Conservation (phyloP, 2,888 invertebrate species). For the Neocrepidodera transversa region DNA sequence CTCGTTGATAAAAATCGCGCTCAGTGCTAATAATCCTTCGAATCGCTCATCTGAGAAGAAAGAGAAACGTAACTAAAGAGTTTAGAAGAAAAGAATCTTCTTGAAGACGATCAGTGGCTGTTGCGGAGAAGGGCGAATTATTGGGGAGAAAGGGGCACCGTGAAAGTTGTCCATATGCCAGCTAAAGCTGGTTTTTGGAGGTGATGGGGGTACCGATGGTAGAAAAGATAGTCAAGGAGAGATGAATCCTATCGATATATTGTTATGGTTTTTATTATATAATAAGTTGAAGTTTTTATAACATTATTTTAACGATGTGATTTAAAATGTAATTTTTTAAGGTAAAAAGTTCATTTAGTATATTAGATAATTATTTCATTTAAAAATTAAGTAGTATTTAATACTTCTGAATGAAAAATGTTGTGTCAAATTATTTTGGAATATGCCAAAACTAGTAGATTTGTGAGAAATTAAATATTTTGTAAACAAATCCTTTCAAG, state of each 20-base stretch:
- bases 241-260: constrained; percentile 14
- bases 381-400: too few species aligned
- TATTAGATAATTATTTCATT: too few species aligned
- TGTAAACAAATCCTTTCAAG: too few species aligned
- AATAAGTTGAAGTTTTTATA: background rate
- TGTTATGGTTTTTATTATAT: constrained; percentile 9
- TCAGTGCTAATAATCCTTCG: constrained; percentile 11
- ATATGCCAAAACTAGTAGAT: too few species aligned
- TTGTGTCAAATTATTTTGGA: too few species aligned
- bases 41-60: constrained; percentile 30
- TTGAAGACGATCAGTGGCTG: constrained; percentile 30
- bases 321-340: too few species aligned
- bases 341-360: too few species aligned
- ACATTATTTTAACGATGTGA: too few species aligned
- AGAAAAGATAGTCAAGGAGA: constrained; percentile 7
- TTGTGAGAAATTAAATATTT: too few species aligned
- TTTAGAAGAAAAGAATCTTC: constrained; percentile 41
- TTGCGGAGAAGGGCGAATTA: constrained; percentile 43
- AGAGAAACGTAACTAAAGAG: constrained; percentile 37
- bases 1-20: constrained; percentile 19
- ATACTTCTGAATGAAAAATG: too few species aligned
- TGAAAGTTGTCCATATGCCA: constrained; percentile 52
- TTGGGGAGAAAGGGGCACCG: constrained; percentile 54
- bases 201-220: constrained; percentile 4
- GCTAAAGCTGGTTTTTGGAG: constrained; percentile 9